These are phyloP conservation scores for Zosterops borbonicus DNA, from an alignment of 2,113 vertebrate genomes.

Conservation along the genomic window DNA sequence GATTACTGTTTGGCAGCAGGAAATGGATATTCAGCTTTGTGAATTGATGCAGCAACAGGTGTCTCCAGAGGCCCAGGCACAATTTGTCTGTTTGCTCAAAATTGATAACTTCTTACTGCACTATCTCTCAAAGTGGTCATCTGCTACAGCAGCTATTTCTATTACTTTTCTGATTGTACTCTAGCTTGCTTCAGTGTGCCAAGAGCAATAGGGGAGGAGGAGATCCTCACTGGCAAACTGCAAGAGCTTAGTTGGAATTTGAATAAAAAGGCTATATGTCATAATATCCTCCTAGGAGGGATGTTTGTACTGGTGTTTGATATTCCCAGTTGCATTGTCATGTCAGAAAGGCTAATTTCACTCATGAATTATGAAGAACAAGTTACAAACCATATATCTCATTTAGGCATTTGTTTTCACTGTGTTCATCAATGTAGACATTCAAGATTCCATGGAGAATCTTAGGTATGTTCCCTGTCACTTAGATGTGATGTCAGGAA, in stretches of 20 bases:
- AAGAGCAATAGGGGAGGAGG: not conserved
- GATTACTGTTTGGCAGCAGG: not conserved
- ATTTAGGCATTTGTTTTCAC: not conserved
- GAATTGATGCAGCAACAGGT: not conserved
- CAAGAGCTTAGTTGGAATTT: not conserved
- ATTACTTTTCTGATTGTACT: not conserved
- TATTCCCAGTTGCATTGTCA: not conserved
- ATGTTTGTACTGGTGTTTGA: not conserved
- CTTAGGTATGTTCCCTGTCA: not conserved
- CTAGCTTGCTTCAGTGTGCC: not conserved
- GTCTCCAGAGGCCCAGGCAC: not conserved
- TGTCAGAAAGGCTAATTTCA: not conserved
- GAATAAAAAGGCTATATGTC: not conserved
- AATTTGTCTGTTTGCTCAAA: conserved; percentile 7
- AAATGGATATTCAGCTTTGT: not conserved
- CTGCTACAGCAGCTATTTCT: not conserved
- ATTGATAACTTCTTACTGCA: conserved; percentile 18
- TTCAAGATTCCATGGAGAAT: not conserved
- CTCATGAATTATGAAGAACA: not conserved
- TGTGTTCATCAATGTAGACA: not conserved
- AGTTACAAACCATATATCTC: not conserved
- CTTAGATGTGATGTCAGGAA: not conserved
- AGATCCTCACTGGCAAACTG: not conserved
- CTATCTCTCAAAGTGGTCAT: conserved; percentile 24
- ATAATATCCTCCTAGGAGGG: not conserved